Evolutionary conservation across 2,797 vertebrate genomes (phyloP).

Genomic region (Siniperca undulata): DNA sequence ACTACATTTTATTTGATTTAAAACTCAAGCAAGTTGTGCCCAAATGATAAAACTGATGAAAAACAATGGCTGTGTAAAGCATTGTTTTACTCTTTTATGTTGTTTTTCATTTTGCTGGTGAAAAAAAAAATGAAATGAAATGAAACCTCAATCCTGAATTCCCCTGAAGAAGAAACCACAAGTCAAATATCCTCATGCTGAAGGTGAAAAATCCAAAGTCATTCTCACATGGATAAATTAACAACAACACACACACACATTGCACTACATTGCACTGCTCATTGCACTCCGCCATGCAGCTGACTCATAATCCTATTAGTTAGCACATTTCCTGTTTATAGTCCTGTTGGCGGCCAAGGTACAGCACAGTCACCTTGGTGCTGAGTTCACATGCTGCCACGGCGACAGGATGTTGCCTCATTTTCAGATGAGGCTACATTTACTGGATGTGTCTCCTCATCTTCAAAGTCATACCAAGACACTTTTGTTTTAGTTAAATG

Average conservation of each 20-base stretch:
- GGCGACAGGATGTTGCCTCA: neutral
- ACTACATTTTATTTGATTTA: too few relatives aligned
- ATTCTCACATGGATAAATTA: neutral
- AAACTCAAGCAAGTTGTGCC: neutral
- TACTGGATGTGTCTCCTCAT: neutral
- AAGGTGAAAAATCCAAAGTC: neutral
- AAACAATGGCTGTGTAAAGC: neutral
- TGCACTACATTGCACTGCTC: neutral
- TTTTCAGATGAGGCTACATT: neutral
- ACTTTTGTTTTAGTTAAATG: neutral
- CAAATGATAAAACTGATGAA: neutral
- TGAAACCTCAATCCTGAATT: neutral
- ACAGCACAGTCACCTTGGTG: conserved; percentile 20
- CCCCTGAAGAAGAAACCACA: too few relatives aligned
- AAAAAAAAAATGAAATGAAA: too few relatives aligned
- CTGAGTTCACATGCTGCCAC: neutral
- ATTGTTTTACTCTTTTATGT: neutral
- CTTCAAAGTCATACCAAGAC: neutral
- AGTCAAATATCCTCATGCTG: neutral
- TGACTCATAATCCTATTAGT: conserved; percentile 53
- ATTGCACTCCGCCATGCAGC: conserved; percentile 8
- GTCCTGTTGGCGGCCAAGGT: conserved; percentile 17
- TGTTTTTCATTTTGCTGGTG: neutral
- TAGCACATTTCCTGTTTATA: conserved; percentile 57
- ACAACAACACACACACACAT: neutral